These are phyloP conservation scores for Cydia strobilella DNA, from an alignment of 1,140 invertebrate species.

Conservation along the genomic window DNA sequence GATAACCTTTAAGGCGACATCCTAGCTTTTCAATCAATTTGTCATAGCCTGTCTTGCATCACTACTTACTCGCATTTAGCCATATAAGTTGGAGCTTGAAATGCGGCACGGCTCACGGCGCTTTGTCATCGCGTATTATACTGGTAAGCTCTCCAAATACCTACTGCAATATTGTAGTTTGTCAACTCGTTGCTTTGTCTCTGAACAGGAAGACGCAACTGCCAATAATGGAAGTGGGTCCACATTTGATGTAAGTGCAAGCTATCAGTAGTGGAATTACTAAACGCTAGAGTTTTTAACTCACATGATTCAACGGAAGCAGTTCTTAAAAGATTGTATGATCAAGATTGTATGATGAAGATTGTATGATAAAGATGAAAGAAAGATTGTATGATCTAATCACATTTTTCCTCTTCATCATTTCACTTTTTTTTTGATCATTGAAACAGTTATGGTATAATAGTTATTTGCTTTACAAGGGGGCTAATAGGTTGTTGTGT, in stretches of 20 bases:
- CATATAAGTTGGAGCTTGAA: slow-evolving; percentile 44
- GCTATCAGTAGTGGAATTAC: too few relatives aligned
- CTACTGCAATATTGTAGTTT: slow-evolving; percentile 35
- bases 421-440: too few relatives aligned
- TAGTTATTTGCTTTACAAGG: too few relatives aligned
- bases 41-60: slow-evolving; percentile 1
- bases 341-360: too few relatives aligned
- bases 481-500: too few relatives aligned
- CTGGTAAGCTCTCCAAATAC: slow-evolving; percentile 47
- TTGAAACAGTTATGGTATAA: too few relatives aligned
- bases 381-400: too few relatives aligned
- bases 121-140: slow-evolving; percentile 48
- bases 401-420: too few relatives aligned
- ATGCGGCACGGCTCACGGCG: slow-evolving; percentile 41
- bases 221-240: slow-evolving; percentile 25
- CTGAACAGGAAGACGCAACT: slow-evolving; percentile 27
- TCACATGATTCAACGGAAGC: too few relatives aligned
- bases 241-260: background rate
- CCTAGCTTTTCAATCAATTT: slow-evolving; percentile 10
- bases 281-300: too few relatives aligned
- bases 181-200: slow-evolving; percentile 34
- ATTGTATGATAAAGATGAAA: too few relatives aligned
- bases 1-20: background rate
- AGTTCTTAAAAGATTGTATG: too few relatives aligned
- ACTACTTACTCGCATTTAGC: slow-evolving; percentile 28